Evolutionary conservation across 2,888 invertebrate genomes (phyloP).

Genomic region (Lathronympha strigana): DNA sequence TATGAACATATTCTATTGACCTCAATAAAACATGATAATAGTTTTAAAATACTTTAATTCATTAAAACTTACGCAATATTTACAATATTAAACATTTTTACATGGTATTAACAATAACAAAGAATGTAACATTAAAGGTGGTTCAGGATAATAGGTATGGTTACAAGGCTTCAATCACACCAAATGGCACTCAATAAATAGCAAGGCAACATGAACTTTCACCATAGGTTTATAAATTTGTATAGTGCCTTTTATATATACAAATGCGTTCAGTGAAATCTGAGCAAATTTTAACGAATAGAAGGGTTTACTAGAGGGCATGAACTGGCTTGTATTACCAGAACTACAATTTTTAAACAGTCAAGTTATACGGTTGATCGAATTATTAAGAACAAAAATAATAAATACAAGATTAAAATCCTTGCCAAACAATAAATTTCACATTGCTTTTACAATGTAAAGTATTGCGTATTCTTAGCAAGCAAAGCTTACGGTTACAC

Average conservation of each 20-base stretch:
- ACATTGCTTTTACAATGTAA: slow-evolving; percentile 37
- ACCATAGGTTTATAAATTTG: background rate
- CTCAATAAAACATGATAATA: background rate
- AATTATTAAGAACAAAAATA: slow-evolving; percentile 9
- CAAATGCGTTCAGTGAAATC: no score
- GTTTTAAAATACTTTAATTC: slow-evolving; percentile 19
- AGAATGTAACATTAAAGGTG: slow-evolving; percentile 53
- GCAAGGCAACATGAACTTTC: slow-evolving; percentile 13
- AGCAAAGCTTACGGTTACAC: slow-evolving; percentile 7
- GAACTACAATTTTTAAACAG: background rate
- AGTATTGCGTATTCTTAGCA: slow-evolving; percentile 35
- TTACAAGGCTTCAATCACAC: slow-evolving; percentile 43
- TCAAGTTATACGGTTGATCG: background rate
- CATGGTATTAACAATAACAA: slow-evolving; percentile 46
- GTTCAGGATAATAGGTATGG: slow-evolving; percentile 51
- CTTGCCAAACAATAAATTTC: slow-evolving; percentile 34
- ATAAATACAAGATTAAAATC: slow-evolving; percentile 12
- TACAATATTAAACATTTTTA: slow-evolving; percentile 51
- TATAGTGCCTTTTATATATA: no score
- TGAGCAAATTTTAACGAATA: no score
- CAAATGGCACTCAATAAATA: slow-evolving; percentile 62
- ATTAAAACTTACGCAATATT: slow-evolving; percentile 44
- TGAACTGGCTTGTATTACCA: no score
- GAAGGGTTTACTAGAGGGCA: no score
- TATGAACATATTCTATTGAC: background rate